Evolutionary conservation across 2,113 vertebrate genomes (phyloP).

Genomic region (Lanius ludovicianus): DNA sequence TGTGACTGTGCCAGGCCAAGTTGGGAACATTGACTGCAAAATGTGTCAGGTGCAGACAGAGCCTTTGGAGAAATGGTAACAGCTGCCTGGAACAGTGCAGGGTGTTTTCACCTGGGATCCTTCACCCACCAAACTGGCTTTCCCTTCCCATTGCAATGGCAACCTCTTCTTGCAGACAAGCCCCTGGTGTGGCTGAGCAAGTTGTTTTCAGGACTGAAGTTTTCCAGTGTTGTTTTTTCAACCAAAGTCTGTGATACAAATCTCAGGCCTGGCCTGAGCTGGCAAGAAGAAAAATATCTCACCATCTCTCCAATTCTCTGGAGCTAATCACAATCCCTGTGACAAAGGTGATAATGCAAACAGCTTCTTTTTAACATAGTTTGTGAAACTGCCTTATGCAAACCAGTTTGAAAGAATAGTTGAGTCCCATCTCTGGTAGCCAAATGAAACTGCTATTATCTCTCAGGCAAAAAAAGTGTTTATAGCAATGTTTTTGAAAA

Average conservation of each 20-base stretch:
- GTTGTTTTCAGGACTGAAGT: neutral
- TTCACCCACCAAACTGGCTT: neutral
- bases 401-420: neutral
- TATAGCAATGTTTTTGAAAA: neutral
- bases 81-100: neutral
- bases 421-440: neutral
- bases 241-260: neutral
- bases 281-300: neutral
- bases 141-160: neutral
- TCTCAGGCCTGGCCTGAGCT: neutral
- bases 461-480: neutral
- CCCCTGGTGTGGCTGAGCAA: neutral
- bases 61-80: neutral
- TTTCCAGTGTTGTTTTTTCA: neutral
- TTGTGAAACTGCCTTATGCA: neutral
- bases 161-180: neutral
- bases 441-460: neutral
- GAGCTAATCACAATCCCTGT: neutral
- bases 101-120: neutral
- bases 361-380: neutral
- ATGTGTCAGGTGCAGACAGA: fast-evolving
- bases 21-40: neutral
- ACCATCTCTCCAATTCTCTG: neutral
- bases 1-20: neutral
- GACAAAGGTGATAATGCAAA: neutral